phyloP scores from a whole-genome alignment of 2,888 invertebrate species.

The Matsumyia berberina region DNA sequence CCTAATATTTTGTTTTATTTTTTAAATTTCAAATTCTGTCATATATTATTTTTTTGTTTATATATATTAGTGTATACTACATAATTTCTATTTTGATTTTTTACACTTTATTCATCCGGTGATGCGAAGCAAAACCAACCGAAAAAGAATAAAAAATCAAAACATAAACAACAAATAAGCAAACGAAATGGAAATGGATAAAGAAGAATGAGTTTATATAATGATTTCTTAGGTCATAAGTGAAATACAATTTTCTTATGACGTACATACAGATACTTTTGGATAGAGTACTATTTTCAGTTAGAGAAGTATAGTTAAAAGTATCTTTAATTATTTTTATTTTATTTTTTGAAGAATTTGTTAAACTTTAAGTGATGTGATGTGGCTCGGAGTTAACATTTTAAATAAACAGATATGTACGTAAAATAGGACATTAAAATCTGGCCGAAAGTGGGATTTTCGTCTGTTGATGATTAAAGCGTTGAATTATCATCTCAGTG shows the following conservation, averaged over 20 bases:
- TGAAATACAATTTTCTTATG: not conserved
- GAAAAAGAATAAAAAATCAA: conserved; percentile 7
- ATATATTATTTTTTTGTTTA: not conserved
- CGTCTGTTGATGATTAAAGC: too few relatives aligned
- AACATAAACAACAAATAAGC: conserved; percentile 6
- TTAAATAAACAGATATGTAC: too few relatives aligned
- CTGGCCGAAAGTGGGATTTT: too few relatives aligned
- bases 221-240: conserved; percentile 11
- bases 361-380: too few relatives aligned
- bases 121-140: not conserved
- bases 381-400: too few relatives aligned
- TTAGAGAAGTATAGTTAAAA: conserved; percentile 20
- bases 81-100: conserved; percentile 17
- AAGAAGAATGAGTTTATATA: conserved; percentile 19
- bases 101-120: conserved; percentile 1
- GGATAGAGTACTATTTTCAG: conserved; percentile 33
- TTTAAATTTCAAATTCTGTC: conserved; percentile 7
- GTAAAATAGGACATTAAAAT: too few relatives aligned
- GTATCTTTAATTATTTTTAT: too few relatives aligned
- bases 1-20: conserved; percentile 3
- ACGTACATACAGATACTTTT: conserved; percentile 6
- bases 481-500: too few relatives aligned
- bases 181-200: not conserved
- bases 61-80: not conserved
- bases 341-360: too few relatives aligned